Conservation (phyloP, 2,113 vertebrate species). For the Protomyctophum bolini region DNA sequence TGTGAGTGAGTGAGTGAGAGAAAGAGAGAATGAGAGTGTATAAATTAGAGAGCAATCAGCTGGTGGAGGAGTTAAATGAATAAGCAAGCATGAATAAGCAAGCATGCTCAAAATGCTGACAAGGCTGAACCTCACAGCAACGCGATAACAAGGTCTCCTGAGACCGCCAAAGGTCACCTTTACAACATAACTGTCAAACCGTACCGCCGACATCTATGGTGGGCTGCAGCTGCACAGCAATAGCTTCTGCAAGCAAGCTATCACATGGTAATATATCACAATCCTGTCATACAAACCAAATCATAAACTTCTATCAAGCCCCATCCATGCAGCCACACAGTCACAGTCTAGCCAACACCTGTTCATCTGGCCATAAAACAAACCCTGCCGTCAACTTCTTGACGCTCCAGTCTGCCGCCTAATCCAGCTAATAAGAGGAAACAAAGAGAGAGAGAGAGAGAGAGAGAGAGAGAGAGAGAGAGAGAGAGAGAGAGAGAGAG, state of each 20-base stretch:
- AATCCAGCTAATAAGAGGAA: slow-evolving; percentile 52
- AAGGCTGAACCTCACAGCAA: not conserved
- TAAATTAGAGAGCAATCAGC: not conserved
- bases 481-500: slow-evolving; percentile 23
- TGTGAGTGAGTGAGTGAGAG: not conserved
- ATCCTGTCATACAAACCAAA: not conserved
- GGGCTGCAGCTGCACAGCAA: not conserved
- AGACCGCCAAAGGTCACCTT: slow-evolving; percentile 20
- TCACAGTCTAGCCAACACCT: slow-evolving; percentile 52
- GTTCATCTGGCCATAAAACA: slow-evolving; percentile 48
- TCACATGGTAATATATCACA: too few species aligned
- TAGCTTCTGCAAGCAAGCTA: not conserved
- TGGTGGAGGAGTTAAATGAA: too few species aligned
- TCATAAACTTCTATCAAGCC: slow-evolving; percentile 20
- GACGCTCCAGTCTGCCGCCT: slow-evolving; percentile 21
- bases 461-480: slow-evolving; percentile 30
- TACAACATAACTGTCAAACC: not conserved
- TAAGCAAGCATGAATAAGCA: too few species aligned
- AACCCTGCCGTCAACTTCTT: slow-evolving; percentile 24
- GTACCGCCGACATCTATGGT: not conserved
- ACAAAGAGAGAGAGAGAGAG: slow-evolving; percentile 50
- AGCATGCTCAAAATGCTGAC: not conserved
- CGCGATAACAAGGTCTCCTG: slow-evolving; percentile 21
- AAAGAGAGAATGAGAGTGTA: too few species aligned
- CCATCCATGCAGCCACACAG: slow-evolving; percentile 16